phyloP scores from a whole-genome alignment of 2,888 invertebrate genomes.

The Lottia scabra region DNA sequence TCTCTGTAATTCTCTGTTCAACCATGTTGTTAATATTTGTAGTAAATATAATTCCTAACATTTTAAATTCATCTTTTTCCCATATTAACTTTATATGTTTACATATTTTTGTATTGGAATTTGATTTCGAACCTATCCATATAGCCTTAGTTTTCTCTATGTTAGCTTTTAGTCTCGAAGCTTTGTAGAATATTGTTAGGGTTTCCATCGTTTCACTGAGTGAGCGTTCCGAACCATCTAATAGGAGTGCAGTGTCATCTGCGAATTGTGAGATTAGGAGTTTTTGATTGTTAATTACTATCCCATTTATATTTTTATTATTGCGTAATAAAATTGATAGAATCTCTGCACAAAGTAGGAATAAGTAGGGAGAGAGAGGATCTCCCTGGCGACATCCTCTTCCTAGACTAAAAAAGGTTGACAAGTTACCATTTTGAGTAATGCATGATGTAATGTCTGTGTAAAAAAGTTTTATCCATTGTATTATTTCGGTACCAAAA shows the following conservation, averaged over 20 bases:
- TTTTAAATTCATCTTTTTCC: conserved; percentile 13
- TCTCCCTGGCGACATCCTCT: conserved; percentile 10
- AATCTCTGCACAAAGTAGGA: neutral
- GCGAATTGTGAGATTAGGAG: too few species aligned
- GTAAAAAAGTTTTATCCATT: conserved; percentile 10
- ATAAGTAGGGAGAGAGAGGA: neutral
- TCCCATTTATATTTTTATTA: too few species aligned
- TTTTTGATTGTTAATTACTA: too few species aligned
- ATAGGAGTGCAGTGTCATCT: too few species aligned
- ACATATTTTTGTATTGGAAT: too few species aligned
- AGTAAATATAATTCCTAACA: conserved; percentile 14
- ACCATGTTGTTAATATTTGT: neutral
- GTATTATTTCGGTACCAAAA: conserved; percentile 3
- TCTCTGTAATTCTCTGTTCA: conserved; percentile 8
- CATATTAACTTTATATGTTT: conserved; percentile 1
- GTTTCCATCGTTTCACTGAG: too few species aligned
- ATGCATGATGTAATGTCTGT: neutral
- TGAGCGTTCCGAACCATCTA: too few species aligned
- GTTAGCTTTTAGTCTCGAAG: conserved; percentile 10
- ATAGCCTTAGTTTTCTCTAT: conserved; percentile 8
- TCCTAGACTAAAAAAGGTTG: neutral
- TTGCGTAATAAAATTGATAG: neutral
- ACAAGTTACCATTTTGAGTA: neutral
- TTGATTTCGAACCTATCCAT: conserved; percentile 7
- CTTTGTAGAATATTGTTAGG: neutral